A percentile compares a stretch with the other conserved stretches of the same genome.
phyloP scores from a whole-genome alignment of 2,113 vertebrate genomes.

The Acanthisitta chloris region DNA sequence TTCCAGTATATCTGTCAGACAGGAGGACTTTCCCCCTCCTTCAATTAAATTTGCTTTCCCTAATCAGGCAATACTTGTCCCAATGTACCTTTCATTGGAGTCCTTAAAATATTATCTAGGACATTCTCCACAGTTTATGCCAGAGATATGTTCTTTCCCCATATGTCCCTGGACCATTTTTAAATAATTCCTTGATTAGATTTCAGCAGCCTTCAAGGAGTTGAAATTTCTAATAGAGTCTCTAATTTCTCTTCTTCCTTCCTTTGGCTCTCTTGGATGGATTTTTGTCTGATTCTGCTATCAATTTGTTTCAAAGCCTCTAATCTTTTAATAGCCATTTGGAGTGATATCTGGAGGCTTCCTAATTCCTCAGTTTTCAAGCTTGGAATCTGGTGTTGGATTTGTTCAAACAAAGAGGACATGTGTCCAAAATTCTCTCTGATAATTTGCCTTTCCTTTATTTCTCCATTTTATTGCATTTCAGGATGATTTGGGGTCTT shows the following conservation, averaged over 20 bases:
- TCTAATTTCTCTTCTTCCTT: slow-evolving; percentile 18
- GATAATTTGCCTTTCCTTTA: not conserved
- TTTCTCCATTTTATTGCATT: not conserved
- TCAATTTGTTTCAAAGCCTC: not conserved
- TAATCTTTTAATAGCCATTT: not conserved
- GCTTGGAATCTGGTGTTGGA: not conserved
- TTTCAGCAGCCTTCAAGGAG: not conserved
- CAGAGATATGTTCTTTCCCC: not conserved
- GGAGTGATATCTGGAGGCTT: not conserved
- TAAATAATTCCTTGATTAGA: slow-evolving; percentile 12
- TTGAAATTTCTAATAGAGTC: slow-evolving; percentile 12
- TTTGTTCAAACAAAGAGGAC: not conserved
- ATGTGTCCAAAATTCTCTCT: not conserved
- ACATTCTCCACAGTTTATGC: not conserved
- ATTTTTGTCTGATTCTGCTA: not conserved
- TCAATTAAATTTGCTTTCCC: not conserved
- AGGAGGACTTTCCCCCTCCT: not conserved
- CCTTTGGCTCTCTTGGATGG: not conserved
- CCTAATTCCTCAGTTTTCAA: not conserved
- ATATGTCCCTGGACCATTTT: not conserved
- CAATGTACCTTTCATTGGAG: not conserved
- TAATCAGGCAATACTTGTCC: not conserved
- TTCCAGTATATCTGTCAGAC: not conserved
- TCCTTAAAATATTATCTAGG: slow-evolving; percentile 1
- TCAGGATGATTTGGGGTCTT: not conserved